Evolutionary conservation across 2,888 invertebrate species (phyloP), one percentile per base, ranked within the genome.

Genomic region (Linnaemya vulpina): DNA sequence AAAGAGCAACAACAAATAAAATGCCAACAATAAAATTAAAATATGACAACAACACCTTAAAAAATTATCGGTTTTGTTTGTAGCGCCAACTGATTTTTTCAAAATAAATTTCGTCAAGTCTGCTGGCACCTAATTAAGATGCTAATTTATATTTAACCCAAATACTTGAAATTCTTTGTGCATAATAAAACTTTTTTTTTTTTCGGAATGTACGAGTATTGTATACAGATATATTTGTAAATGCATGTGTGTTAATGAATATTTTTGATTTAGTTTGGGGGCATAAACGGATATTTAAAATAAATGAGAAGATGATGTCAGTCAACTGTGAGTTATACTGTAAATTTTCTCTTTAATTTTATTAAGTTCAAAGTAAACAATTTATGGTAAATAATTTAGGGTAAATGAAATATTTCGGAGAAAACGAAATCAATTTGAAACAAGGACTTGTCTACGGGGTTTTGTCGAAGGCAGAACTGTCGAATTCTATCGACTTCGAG

Each of bases 141-240:
- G 89, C 89, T 90, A 90, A 91, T 90, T 89, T 89, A 87, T 88
- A 75, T 90, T 89, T 90, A 89, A 91, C 90, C 90, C 86, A 90
- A 91, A 91, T 91, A 89, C 90, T 90, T 87, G 82, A 88, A 89
- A 90, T 90, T 88, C 87, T 90, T 90, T 88, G 78, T 87, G 87
- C 86, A 87, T n/a, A 35, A 20, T 79, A 62, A 38, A 76, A 63
- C 60, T 17, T 43, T 43, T 43, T 60, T n/a, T 55, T 51, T 80
- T 30, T 10, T 22, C 8, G 17, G 11, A 17, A 53, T 40, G n/a
- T n/a, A n/a, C n/a, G n/a, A n/a, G n/a, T n/a, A n/a, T n/a, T n/a
- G n/a, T n/a, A n/a, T n/a, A n/a, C n/a, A n/a, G n/a, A n/a, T n/a
- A n/a, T n/a, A n/a, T n/a, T n/a, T 1, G 17, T 2, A 13, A 40